A percentile compares a stretch with the other conserved stretches of the same genome.
phyloP scores from a whole-genome alignment of 2,888 invertebrate genomes.

The Barypeithes pellucidus region DNA sequence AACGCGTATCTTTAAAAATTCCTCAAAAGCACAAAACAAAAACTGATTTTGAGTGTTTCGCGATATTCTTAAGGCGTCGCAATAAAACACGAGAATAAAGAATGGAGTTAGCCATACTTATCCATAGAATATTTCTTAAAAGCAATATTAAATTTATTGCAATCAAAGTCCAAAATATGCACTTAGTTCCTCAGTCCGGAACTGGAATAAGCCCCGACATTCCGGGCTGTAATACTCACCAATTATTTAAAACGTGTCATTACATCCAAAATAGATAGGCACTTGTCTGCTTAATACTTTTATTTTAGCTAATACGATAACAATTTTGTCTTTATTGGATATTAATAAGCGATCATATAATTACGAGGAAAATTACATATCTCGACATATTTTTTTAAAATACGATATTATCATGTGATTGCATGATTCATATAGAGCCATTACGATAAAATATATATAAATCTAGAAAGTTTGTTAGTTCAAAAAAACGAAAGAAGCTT shows the following conservation, averaged over 20 bases:
- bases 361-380: conserved; percentile 49
- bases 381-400: conserved; percentile 43
- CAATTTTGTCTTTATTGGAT: conserved; percentile 53
- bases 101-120: no score
- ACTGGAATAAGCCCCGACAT: no score
- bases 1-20: no score
- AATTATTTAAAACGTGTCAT: conserved; percentile 38
- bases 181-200: no score
- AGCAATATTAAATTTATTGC: no score
- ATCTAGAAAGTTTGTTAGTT: conserved; percentile 14
- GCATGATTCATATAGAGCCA: conserved; percentile 33
- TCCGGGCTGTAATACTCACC: conserved; percentile 29
- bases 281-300: conserved; percentile 35
- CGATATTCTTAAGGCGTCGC: no score
- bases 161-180: no score
- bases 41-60: no score
- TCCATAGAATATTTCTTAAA: no score
- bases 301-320: conserved; percentile 46
- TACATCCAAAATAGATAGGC: conserved; percentile 30
- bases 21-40: no score
- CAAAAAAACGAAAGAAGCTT: conserved; percentile 10
- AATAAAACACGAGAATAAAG: no score
- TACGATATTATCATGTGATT: conserved; percentile 44
- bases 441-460: conserved; percentile 39
- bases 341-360: conserved; percentile 52